Percentiles rank a stretch among this genome's conserved stretches.
Evolutionary conservation across 2,113 vertebrate genomes (phyloP).

Genomic region (Aythya baeri): DNA sequence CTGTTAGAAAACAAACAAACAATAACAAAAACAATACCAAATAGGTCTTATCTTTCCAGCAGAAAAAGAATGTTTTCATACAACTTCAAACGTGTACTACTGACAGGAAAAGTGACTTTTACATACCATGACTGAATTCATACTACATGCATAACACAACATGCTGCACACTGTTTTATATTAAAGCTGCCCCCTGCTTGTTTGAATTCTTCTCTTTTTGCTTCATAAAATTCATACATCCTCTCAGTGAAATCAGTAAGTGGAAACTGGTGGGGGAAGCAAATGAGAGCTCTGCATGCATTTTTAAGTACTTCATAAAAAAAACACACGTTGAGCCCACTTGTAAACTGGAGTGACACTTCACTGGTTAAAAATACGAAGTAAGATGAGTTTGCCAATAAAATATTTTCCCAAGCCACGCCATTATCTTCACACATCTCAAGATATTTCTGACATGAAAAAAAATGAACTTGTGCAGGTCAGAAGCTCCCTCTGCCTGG

Average conservation of each 20-base stretch:
- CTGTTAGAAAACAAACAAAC: not conserved
- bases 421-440: not conserved
- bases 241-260: not conserved
- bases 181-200: not conserved
- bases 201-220: not conserved
- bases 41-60: not conserved
- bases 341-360: not conserved
- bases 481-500: rapidly evolving
- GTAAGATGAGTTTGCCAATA: not conserved
- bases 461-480: rapidly evolving
- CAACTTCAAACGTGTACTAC: not conserved
- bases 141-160: not conserved
- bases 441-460: not conserved
- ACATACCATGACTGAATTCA: not conserved
- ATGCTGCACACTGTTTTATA: not conserved
- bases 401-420: not conserved
- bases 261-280: not conserved
- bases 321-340: not conserved
- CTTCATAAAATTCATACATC: not conserved
- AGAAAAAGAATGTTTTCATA: not conserved
- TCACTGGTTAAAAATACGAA: not conserved
- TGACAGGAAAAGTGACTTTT: not conserved
- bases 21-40: not conserved
- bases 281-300: not conserved
- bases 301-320: not conserved